These are phyloP conservation scores for Aphelocoma coerulescens DNA, from an alignment of 2,113 vertebrate species.

Conservation along the genomic window DNA sequence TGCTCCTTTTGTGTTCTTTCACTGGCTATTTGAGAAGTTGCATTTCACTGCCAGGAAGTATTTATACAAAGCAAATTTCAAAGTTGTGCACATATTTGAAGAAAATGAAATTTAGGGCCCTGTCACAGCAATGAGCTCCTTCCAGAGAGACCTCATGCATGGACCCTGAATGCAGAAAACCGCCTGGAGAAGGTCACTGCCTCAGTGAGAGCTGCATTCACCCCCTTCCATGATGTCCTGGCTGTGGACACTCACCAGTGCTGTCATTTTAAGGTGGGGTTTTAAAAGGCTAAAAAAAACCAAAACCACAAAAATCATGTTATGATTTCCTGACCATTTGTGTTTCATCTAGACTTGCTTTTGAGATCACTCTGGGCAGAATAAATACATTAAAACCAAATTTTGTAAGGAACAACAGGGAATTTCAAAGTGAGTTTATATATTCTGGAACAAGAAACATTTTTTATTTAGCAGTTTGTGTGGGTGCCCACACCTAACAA, in stretches of 20 bases:
- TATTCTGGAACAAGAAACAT: not conserved
- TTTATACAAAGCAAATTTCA: constrained; percentile 53
- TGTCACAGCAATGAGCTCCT: constrained; percentile 38
- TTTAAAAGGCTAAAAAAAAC: not conserved
- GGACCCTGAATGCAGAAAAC: not conserved
- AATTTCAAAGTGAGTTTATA: not conserved
- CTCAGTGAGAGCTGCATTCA: not conserved
- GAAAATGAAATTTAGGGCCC: constrained; percentile 53
- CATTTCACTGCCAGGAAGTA: constrained; percentile 51
- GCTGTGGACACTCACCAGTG: not conserved
- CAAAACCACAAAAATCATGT: not conserved
- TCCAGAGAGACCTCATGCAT: not conserved
- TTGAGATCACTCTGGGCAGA: not conserved
- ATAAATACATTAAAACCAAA: not conserved
- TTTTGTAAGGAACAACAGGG: not conserved
- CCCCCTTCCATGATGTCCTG: not conserved
- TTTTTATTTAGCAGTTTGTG: constrained; percentile 24
- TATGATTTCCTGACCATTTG: not conserved
- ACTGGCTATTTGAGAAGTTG: constrained; percentile 40
- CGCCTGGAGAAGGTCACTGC: not conserved
- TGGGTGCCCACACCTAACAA: constrained; percentile 3
- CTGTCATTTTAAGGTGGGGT: not conserved
- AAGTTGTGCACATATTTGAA: constrained; percentile 48
- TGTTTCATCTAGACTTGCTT: not conserved
- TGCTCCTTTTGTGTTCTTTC: constrained; percentile 23